These are phyloP conservation scores for Chelidonichthys spinosus DNA, from an alignment of 2,797 vertebrate species.

Conservation along the genomic window DNA sequence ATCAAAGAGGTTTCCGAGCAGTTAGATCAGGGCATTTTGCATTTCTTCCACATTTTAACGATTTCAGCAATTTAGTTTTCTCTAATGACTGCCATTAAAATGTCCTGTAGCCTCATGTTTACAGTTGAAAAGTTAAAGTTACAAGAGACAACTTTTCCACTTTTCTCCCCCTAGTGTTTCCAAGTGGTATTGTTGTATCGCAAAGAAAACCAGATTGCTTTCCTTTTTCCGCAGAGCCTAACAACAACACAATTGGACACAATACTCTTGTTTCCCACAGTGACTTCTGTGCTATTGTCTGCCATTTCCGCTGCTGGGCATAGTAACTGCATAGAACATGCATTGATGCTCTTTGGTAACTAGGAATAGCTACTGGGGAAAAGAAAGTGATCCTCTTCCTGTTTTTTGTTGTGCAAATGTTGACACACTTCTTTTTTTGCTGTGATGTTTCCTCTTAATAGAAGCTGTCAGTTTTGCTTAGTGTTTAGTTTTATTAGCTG, in stretches of 20 bases:
- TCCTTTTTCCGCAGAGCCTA: not conserved
- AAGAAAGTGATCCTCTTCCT: not conserved
- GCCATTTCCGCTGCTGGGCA: not conserved
- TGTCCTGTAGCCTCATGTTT: not conserved
- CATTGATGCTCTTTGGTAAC: not conserved
- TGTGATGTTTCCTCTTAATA: not conserved
- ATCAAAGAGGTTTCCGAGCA: constrained; percentile 42
- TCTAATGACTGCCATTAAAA: constrained; percentile 34
- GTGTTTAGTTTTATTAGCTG: no score
- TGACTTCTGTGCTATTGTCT: not conserved
- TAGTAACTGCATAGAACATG: not conserved
- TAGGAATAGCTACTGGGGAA: not conserved
- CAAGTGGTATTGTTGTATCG: not conserved
- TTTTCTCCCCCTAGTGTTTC: not conserved
- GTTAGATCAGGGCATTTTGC: constrained; percentile 36
- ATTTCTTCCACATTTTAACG: constrained; percentile 31
- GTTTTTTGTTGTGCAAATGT: not conserved
- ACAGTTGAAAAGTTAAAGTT: constrained; percentile 1
- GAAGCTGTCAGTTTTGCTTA: no score
- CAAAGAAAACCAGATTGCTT: not conserved
- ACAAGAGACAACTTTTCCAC: not conserved
- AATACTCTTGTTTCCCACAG: not conserved
- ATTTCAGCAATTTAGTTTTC: constrained; percentile 35
- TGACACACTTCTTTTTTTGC: not conserved
- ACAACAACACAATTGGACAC: not conserved